phyloP scores from a whole-genome alignment of 2,113 vertebrate genomes.

The Hirundichthys speculiger region DNA sequence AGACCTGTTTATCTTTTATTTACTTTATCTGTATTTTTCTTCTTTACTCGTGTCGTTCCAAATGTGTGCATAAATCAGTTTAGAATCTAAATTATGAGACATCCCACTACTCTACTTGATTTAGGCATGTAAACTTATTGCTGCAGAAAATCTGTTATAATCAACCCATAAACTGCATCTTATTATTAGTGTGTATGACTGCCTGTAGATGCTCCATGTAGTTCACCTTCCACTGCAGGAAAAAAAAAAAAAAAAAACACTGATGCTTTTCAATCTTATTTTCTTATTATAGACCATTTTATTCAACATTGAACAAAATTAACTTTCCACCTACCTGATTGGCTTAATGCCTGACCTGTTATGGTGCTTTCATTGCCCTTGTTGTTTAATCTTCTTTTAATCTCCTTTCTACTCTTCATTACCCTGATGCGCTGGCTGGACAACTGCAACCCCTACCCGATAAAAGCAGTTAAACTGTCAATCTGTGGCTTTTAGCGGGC shows the following conservation, averaged over 20 bases:
- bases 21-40: no score
- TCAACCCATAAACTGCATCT: neutral
- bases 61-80: no score
- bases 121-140: no score
- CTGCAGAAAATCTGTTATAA: no score
- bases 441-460: conserved; percentile 18
- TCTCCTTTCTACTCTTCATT: conserved; percentile 48
- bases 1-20: no score
- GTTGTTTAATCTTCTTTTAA: conserved; percentile 19
- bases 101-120: no score
- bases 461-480: conserved; percentile 46
- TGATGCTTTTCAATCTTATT: neutral
- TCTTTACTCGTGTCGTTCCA: no score
- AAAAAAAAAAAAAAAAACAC: conserved; percentile 1
- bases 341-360: conserved; percentile 5
- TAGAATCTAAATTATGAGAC: no score
- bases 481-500: conserved; percentile 45
- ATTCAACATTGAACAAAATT: conserved; percentile 15
- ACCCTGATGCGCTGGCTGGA: conserved; percentile 31
- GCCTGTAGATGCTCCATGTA: neutral
- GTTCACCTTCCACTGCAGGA: neutral
- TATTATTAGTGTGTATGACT: conserved; percentile 19
- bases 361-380: conserved; percentile 8
- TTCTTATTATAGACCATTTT: neutral
- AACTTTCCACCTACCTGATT: neutral